These are phyloP conservation scores for Bombus confusus DNA, from an alignment of 1,140 invertebrate genomes.

Conservation along the genomic window DNA sequence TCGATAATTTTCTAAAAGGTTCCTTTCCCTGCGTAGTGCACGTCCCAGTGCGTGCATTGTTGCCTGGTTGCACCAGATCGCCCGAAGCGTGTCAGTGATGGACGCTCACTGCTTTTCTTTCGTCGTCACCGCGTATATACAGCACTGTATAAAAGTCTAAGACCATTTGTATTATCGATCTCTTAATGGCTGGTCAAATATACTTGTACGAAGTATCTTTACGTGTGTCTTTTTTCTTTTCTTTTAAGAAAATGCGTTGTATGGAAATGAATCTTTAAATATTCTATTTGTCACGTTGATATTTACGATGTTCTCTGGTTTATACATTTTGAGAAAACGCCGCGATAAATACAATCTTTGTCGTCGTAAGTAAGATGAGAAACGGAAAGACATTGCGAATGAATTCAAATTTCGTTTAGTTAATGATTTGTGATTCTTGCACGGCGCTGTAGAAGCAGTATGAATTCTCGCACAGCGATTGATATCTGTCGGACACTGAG, in stretches of 20 bases:
- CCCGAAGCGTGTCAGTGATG: slow-evolving; percentile 48
- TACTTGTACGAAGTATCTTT: not conserved
- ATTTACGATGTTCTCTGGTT: not conserved
- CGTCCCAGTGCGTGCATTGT: slow-evolving; percentile 33
- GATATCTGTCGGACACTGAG: slow-evolving; percentile 8
- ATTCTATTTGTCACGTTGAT: not conserved
- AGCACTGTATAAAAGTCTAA: too few species aligned
- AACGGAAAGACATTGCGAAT: too few species aligned
- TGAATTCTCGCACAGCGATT: not conserved
- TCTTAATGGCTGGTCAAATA: not conserved
- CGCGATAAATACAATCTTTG: too few species aligned
- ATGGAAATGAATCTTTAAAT: not conserved
- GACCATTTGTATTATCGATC: not conserved
- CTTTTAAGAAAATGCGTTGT: not conserved
- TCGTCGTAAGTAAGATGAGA: too few species aligned
- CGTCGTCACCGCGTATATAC: not conserved
- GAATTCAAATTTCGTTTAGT: not conserved
- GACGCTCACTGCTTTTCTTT: slow-evolving; percentile 33
- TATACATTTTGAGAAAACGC: too few species aligned
- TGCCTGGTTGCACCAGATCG: slow-evolving; percentile 61
- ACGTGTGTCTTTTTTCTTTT: not conserved
- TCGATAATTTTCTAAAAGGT: slow-evolving; percentile 61
- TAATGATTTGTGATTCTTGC: not conserved
- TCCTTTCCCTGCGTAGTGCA: slow-evolving; percentile 55
- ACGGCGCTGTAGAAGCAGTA: not conserved